Percentiles rank a stretch among this genome's conserved stretches.
These are phyloP conservation scores for Tetraneura akinire DNA, from an alignment of 1,140 invertebrate genomes.

Conservation along the genomic window DNA sequence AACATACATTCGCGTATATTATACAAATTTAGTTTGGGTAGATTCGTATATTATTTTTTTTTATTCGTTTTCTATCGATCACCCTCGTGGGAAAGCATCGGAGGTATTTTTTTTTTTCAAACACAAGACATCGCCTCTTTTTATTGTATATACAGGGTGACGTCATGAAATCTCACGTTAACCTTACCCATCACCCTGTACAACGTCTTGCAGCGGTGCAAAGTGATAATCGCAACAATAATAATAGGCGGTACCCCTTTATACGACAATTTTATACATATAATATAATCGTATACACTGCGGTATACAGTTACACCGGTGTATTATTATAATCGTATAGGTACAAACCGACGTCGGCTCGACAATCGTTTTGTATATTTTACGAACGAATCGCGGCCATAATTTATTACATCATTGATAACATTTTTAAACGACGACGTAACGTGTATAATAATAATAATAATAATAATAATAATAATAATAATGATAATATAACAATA, in stretches of 20 bases:
- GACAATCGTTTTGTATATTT: neutral
- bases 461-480: constrained; percentile 3
- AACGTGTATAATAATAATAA: constrained; percentile 10
- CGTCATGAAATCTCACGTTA: too few species aligned
- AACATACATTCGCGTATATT: too few species aligned
- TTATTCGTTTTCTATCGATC: neutral
- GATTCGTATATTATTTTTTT: too few species aligned
- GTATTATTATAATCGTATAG: too few species aligned
- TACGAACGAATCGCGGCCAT: too few species aligned
- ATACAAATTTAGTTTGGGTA: too few species aligned
- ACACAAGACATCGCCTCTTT: too few species aligned
- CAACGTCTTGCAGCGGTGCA: neutral
- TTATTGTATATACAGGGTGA: neutral
- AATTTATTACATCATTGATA: constrained; percentile 29
- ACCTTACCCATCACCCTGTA: neutral
- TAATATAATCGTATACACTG: neutral
- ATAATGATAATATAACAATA: too few species aligned
- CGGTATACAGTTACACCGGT: neutral
- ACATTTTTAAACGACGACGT: neutral
- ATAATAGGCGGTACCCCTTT: constrained; percentile 15
- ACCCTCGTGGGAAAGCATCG: constrained; percentile 2
- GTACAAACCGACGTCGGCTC: neutral
- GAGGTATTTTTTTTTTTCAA: too few species aligned
- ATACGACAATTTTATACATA: neutral
- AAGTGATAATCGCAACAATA: neutral